These are phyloP conservation scores for Agelas oroides DNA, from an alignment of 37 sponge, comb jelly and placozoan genomes.

Conservation along the genomic window DNA sequence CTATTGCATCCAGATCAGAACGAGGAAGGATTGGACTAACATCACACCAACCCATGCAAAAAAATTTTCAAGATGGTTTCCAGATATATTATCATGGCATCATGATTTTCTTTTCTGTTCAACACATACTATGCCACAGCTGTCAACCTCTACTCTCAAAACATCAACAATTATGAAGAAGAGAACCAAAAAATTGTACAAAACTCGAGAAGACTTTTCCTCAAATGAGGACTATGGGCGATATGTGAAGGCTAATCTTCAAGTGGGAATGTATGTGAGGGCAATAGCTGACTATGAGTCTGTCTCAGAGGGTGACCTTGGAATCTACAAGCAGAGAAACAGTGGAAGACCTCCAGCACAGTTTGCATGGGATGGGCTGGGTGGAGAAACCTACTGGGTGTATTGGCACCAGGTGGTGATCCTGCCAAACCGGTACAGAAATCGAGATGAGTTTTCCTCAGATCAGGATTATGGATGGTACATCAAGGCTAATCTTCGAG, in stretches of 20 bases:
- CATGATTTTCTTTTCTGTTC: no score
- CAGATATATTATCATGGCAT: no score
- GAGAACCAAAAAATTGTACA: constrained; percentile 36
- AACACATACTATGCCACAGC: no score
- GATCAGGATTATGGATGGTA: constrained; percentile 70
- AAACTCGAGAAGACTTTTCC: constrained; percentile 55
- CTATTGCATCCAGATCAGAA: no score
- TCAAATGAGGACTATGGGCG: constrained; percentile 61
- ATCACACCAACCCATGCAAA: no score
- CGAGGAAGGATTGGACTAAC: no score
- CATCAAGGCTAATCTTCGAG: constrained; percentile 44
- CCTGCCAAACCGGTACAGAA: constrained; percentile 63
- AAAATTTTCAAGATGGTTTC: no score
- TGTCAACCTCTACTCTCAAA: no score
- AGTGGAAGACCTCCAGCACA: constrained; percentile 64
- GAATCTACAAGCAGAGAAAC: constrained; percentile 49
- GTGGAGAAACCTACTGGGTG: constrained; percentile 78
- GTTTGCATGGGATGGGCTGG: constrained; percentile 71
- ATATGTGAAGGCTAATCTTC: constrained; percentile 59
- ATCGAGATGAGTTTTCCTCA: constrained; percentile 50
- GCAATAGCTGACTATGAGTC: constrained; percentile 42
- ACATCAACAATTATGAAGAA: no score
- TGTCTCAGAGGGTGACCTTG: constrained; percentile 64
- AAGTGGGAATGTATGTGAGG: constrained; percentile 61
- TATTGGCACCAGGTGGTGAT: constrained; percentile 74